Evolutionary conservation across 1,140 invertebrate genomes (phyloP).

Genomic region (Leguminivora glycinivorella): DNA sequence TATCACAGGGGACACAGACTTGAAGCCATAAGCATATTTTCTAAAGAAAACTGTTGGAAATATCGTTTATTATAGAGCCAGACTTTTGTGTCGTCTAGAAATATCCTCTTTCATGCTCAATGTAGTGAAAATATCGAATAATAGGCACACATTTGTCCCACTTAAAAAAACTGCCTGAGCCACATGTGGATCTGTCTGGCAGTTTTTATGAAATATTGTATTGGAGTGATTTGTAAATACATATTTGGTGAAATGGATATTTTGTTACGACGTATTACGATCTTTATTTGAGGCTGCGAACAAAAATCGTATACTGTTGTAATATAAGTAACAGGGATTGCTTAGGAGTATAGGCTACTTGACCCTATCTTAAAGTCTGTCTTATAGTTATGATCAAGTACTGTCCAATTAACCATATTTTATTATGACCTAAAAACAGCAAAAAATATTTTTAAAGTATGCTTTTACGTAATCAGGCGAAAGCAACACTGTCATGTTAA

Average conservation of each 20-base stretch:
- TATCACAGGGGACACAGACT: background rate
- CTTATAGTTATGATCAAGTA: no score
- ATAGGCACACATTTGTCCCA: background rate
- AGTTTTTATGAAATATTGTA: background rate
- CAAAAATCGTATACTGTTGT: no score
- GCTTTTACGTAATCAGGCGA: no score
- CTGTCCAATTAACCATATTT: no score
- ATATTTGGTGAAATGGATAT: background rate
- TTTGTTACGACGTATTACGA: background rate
- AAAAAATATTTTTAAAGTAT: no score
- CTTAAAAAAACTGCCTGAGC: background rate
- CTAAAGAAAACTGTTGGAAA: background rate
- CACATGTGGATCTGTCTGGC: background rate
- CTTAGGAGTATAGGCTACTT: no score
- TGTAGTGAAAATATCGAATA: background rate
- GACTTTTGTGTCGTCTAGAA: background rate
- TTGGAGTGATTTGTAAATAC: background rate
- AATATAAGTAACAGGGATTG: no score
- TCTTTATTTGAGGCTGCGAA: background rate
- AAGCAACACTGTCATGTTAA: no score
- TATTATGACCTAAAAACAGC: no score
- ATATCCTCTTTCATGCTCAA: background rate
- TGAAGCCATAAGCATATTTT: slow-evolving; percentile 1
- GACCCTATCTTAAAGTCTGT: no score
- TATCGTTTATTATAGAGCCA: background rate